These are phyloP conservation scores for Sweltsa coloradensis DNA, from an alignment of 1,140 invertebrate genomes.

Conservation along the genomic window DNA sequence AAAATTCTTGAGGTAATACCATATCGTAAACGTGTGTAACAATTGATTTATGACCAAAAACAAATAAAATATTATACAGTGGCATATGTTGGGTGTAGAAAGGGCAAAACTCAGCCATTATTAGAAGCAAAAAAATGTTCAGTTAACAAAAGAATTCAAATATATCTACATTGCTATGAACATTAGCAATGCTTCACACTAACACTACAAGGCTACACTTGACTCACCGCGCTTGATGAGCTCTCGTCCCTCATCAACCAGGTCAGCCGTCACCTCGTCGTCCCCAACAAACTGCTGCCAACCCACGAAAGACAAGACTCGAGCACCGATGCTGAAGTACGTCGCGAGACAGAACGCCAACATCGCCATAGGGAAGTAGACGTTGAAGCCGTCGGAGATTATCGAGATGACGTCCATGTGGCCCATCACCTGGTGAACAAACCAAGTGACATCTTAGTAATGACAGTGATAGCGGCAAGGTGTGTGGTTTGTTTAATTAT, in stretches of 20 bases:
- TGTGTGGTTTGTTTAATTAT: no score
- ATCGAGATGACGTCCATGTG: constrained; percentile 98
- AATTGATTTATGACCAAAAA: no score
- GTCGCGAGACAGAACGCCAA: constrained; percentile 87
- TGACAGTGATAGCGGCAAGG: no score
- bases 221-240: constrained; percentile 66
- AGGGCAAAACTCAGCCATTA: no score
- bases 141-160: constrained; percentile 2
- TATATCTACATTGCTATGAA: no score
- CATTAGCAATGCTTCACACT: no score
- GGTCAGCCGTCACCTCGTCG: constrained; percentile 83
- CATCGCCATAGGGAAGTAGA: constrained; percentile 97
- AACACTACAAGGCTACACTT: no score
- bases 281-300: constrained; percentile 94
- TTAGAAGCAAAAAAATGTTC: background rate
- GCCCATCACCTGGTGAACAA: constrained; percentile 85
- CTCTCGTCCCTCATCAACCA: constrained; percentile 86
- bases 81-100: no score
- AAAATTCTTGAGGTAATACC: no score
- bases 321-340: constrained; percentile 87
- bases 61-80: no score
- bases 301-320: constrained; percentile 75
- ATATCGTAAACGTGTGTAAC: no score
- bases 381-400: constrained; percentile 95
- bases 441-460: no score